Evolutionary conservation across 2,113 vertebrate species (phyloP).

Genomic region (Ictidomys tridecemlineatus): DNA sequence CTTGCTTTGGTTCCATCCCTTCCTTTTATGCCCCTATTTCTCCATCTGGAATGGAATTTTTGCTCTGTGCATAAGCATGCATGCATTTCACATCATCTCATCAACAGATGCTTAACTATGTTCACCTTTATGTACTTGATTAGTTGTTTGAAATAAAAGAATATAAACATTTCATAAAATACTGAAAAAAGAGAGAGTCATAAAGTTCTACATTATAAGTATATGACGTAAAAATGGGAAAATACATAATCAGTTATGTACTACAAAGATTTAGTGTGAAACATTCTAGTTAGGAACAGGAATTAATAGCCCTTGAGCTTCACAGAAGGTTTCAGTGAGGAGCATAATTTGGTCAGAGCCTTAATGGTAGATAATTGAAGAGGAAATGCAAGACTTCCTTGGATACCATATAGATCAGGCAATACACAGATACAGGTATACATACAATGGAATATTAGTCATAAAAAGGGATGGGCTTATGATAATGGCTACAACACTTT

Average conservation of each 20-base stretch:
- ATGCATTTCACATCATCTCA: background rate
- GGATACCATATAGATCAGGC: background rate
- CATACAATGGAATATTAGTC: background rate
- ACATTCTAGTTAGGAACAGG: background rate
- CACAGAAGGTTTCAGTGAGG: background rate
- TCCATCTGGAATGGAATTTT: too few species aligned
- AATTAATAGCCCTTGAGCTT: background rate
- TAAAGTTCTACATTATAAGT: background rate
- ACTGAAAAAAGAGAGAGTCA: background rate
- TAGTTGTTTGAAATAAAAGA: background rate
- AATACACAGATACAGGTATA: background rate
- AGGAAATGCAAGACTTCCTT: background rate
- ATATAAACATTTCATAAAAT: background rate
- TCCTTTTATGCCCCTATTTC: too few species aligned
- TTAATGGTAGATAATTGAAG: background rate
- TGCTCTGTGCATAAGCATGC: too few species aligned
- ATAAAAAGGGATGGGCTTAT: background rate
- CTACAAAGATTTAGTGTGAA: background rate
- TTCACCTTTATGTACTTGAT: too few species aligned
- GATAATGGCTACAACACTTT: background rate
- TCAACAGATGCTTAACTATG: background rate
- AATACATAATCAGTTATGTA: background rate
- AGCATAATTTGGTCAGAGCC: background rate
- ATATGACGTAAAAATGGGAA: background rate
- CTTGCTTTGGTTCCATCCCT: too few species aligned